Conservation (phyloP, 2,797 vertebrate species). For the Lophotriccus pileatus region DNA sequence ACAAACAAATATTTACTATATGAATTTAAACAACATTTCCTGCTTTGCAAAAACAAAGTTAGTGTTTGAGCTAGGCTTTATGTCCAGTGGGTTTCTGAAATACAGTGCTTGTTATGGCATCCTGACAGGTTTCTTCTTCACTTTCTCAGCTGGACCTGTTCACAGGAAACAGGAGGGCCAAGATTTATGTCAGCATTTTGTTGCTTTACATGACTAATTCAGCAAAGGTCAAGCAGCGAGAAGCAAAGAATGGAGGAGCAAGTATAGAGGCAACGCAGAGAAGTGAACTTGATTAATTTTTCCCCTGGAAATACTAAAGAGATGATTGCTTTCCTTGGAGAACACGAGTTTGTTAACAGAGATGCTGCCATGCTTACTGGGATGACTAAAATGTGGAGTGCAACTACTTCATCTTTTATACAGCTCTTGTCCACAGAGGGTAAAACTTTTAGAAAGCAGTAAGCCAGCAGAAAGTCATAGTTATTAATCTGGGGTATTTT, state of each 20-base stretch:
- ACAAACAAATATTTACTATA: slow-evolving; percentile 62
- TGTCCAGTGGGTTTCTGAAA: slow-evolving; percentile 50
- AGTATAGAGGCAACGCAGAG: background rate
- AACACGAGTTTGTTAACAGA: background rate
- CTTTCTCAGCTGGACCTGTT: slow-evolving; percentile 61
- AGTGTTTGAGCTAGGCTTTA: slow-evolving; percentile 49
- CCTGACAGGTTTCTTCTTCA: slow-evolving; percentile 59
- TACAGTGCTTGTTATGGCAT: slow-evolving; percentile 61
- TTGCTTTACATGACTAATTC: slow-evolving; percentile 35
- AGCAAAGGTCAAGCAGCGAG: slow-evolving; percentile 19
- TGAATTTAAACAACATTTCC: slow-evolving; percentile 24
- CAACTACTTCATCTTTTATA: slow-evolving; percentile 23
- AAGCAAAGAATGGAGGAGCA: slow-evolving; percentile 3
- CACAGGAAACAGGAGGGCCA: slow-evolving; percentile 15
- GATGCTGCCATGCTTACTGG: background rate
- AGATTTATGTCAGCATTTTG: slow-evolving; percentile 45
- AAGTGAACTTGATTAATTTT: background rate
- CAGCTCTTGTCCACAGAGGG: background rate
- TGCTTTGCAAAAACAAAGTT: slow-evolving; percentile 51
- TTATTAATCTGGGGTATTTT: slow-evolving; percentile 36
- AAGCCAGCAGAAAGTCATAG: background rate
- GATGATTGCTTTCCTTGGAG: slow-evolving; percentile 8
- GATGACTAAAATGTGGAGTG: slow-evolving; percentile 6
- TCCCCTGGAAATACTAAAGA: slow-evolving; percentile 1
- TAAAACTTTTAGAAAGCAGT: slow-evolving; percentile 34